phyloP scores from a whole-genome alignment of 2,113 vertebrate species.

The Tetrax tetrax region DNA sequence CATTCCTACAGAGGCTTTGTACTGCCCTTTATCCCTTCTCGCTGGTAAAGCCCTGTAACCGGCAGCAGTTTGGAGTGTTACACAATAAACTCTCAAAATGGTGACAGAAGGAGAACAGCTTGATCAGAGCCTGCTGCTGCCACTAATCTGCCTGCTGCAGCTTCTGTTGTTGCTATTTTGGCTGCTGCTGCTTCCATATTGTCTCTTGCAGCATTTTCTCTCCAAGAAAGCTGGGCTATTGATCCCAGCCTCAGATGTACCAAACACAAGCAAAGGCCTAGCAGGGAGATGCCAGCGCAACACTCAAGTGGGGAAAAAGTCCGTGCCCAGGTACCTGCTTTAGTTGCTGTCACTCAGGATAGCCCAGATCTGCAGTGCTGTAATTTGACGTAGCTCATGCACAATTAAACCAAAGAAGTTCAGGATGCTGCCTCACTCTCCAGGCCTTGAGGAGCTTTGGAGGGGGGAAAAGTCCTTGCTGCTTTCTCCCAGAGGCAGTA shows the following conservation, averaged over 20 bases:
- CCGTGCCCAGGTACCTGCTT: neutral
- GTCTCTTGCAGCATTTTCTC: neutral
- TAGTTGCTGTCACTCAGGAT: neutral
- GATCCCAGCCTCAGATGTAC: neutral
- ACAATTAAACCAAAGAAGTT: neutral
- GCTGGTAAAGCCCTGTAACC: neutral
- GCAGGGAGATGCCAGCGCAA: neutral
- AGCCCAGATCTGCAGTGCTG: neutral
- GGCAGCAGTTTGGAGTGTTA: neutral
- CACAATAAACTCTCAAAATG: conserved; percentile 56
- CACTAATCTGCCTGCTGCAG: conserved; percentile 57
- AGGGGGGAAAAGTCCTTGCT: neutral
- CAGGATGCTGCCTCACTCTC: neutral
- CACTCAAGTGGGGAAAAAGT: neutral
- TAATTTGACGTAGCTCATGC: neutral
- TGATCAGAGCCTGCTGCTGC: conserved; percentile 65
- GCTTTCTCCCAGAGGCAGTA: neutral
- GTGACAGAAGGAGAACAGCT: conserved; percentile 74
- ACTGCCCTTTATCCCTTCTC: conserved; percentile 4
- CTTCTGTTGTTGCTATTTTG: conserved; percentile 68
- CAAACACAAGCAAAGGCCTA: neutral
- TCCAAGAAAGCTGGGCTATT: conserved; percentile 7
- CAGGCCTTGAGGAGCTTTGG: neutral
- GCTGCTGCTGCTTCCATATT: conserved; percentile 56
- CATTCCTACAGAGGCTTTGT: conserved; percentile 22